phyloP scores from a whole-genome alignment of 2,113 vertebrate species.

The Ochotona princeps region DNA sequence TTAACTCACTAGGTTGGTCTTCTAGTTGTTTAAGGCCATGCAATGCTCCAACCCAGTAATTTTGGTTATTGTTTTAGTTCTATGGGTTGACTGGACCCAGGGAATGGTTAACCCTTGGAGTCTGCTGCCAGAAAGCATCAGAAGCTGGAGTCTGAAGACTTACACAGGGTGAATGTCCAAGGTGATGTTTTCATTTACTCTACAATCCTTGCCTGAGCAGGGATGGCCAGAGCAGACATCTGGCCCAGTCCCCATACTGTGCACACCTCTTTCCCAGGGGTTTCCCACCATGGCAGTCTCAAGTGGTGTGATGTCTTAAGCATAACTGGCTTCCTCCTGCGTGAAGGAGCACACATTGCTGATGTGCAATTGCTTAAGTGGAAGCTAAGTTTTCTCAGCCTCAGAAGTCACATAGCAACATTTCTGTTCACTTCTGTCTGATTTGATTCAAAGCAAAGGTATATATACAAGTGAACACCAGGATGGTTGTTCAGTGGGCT shows the following conservation, averaged over 20 bases:
- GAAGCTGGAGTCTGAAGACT: not conserved
- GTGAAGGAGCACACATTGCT: not conserved
- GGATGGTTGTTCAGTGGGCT: not conserved
- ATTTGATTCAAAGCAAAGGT: not conserved
- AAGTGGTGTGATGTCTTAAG: not conserved
- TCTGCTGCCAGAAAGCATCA: not conserved
- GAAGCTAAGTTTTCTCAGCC: not conserved
- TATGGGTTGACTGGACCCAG: not conserved
- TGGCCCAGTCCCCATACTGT: not conserved
- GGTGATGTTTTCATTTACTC: not conserved
- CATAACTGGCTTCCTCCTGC: not conserved
- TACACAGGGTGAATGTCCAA: not conserved
- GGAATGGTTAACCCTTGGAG: not conserved
- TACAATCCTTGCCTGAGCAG: not conserved
- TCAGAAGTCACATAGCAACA: not conserved
- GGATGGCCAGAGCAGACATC: not conserved
- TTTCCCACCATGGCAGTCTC: not conserved
- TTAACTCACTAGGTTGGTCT: not conserved
- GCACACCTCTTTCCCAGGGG: not conserved
- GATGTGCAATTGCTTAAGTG: too few relatives aligned
- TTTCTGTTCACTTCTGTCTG: not conserved
- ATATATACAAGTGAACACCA: not conserved
- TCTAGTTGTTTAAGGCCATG: not conserved
- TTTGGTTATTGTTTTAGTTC: not conserved
- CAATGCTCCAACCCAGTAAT: not conserved